Evolutionary conservation across 1,140 invertebrate species (phyloP).

Genomic region (Drosophila fuyamai): DNA sequence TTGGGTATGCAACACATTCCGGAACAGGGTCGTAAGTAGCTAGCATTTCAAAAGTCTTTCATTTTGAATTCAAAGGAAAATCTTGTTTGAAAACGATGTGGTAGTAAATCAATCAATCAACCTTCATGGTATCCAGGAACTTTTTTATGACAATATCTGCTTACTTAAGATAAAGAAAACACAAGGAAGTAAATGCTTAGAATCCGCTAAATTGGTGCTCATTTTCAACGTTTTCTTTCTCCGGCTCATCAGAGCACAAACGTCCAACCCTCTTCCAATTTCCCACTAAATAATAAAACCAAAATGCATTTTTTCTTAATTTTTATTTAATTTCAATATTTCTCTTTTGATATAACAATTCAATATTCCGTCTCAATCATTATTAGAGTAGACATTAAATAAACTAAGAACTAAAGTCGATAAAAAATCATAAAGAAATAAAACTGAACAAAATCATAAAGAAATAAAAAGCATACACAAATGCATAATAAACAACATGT

Average conservation of each 20-base stretch:
- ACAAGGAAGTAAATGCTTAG: too few relatives aligned
- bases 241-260: not conserved
- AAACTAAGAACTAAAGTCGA: conserved; percentile 74
- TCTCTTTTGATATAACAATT: conserved; percentile 81
- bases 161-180: too few relatives aligned
- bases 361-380: conserved; percentile 77
- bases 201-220: too few relatives aligned
- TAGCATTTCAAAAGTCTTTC: too few relatives aligned
- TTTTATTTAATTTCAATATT: conserved; percentile 81
- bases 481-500: conserved; percentile 84
- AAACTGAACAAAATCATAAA: conserved; percentile 73
- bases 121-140: too few relatives aligned
- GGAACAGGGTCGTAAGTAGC: too few relatives aligned
- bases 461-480: conserved; percentile 71
- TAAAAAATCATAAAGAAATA: conserved; percentile 58
- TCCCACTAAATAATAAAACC: not conserved
- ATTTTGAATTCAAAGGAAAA: too few relatives aligned
- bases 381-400: conserved; percentile 80
- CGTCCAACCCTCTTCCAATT: not conserved
- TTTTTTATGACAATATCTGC: too few relatives aligned
- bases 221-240: not conserved
- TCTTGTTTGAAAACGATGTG: too few relatives aligned
- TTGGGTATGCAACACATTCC: not conserved
- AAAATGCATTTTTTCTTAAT: conserved; percentile 55
- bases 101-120: too few relatives aligned